Base-by-base conservation (phyloP, 1,140 invertebrate genomes). In the Teleopsis dalmanni region DNA sequence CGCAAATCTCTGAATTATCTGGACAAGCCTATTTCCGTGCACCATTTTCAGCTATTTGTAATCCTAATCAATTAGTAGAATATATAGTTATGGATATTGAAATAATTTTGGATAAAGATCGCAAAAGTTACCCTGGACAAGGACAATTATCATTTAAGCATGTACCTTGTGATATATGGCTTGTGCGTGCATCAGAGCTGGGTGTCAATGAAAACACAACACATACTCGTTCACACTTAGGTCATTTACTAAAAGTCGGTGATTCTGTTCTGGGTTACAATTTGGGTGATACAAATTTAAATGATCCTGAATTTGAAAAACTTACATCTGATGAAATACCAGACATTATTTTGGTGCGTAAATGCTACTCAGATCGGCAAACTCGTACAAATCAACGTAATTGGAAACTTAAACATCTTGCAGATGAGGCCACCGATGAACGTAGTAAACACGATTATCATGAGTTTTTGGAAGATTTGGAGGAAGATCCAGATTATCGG, bases 11-110 rank as follows among this genome's bases (percentile, higher is more conserved):
- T 53, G 93, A 97, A 71, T 61, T 98, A 4, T 87, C 75, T 58
- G 78, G 84, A 11, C 81, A 80, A 6, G 69, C 81, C 3, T 99
- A 85, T 71, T 99, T 91, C 85, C 76, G 92, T 55, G 70, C 82
- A 53, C 87, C 91, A 7, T 98, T 99, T 66, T 75, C 79, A 27
- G 79, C 84, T 31, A 82, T 99, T 37, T 94, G 88, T 60, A 85
- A 88, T 65, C 86, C 90, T 1, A 96, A 93, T 70, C 89, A 95
- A 60, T 72, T 98, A 38, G 81, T 83, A 3, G 91, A 98, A 71
- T 99, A 90, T 64, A 82, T 90, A 58, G 90, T 99, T 1, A 95
- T 99, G 86, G 88, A 98, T 65, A 83, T 95, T 51, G 92, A 97
- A 61, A 73, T 84, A 31, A 83, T 96, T 3, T 75, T 76, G 53